Evolutionary conservation across 2,113 vertebrate genomes (phyloP).

Genomic region (Catharus fuscescens): DNA sequence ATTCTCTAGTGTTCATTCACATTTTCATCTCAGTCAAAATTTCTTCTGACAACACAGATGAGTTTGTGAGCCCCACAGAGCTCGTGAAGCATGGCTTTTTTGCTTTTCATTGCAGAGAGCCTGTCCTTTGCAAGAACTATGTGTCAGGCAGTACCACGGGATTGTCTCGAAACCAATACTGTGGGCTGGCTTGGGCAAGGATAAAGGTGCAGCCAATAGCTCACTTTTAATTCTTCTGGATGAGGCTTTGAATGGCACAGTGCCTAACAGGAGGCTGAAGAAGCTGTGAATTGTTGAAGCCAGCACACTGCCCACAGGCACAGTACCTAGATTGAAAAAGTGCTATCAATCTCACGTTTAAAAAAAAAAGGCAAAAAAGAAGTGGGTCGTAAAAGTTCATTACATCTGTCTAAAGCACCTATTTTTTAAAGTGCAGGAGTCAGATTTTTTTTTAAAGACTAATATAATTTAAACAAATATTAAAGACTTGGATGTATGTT

Average conservation of each 20-base stretch:
- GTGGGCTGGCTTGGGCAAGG: background rate
- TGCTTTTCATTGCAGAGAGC: background rate
- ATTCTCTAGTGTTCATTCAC: background rate
- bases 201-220: background rate
- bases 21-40: background rate
- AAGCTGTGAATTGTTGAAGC: background rate
- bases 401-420: background rate
- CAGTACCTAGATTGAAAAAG: background rate
- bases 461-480: constrained; percentile 10
- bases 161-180: background rate
- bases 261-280: background rate
- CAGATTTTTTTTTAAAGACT: background rate
- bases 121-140: background rate
- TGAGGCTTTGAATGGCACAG: background rate
- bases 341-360: background rate
- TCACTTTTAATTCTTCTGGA: background rate
- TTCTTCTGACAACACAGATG: background rate
- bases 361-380: too few species aligned
- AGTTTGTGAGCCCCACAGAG: background rate
- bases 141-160: background rate
- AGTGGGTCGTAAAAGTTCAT: background rate
- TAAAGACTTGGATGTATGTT: background rate
- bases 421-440: background rate
- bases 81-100: fast-evolving
- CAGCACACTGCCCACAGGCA: background rate